A percentile compares a stretch with the other conserved stretches of the same genome.
Conservation (phyloP, 2,888 invertebrate genomes). For the Drosophila niveifrons region DNA sequence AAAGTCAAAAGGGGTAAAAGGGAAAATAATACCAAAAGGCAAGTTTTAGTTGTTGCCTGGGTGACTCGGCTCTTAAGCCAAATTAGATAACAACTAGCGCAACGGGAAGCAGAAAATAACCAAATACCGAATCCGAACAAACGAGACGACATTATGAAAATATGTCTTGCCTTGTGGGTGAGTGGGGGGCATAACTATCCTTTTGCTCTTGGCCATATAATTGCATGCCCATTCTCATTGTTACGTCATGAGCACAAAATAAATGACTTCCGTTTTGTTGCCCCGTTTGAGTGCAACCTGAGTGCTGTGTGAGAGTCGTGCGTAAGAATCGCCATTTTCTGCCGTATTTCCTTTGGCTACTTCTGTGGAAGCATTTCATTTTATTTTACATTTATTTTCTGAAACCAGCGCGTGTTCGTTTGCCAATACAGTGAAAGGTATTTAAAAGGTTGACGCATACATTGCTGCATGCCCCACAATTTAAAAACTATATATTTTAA, state of each 20-base stretch:
- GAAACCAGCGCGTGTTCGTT: no score
- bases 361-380: constrained; percentile 29
- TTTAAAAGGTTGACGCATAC: constrained; percentile 4
- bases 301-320: constrained; percentile 26
- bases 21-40: constrained; percentile 23
- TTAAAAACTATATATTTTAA: neutral
- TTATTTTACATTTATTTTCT: no score
- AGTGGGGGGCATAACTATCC: constrained; percentile 8
- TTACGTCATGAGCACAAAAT: constrained; percentile 57
- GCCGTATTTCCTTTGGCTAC: constrained; percentile 22
- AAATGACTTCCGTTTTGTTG: constrained; percentile 60
- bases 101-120: constrained; percentile 35
- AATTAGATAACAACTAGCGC: constrained; percentile 66
- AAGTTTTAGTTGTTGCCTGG: constrained; percentile 23
- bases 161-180: constrained; percentile 14
- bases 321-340: constrained; percentile 36
- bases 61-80: constrained; percentile 48
- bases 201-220: constrained; percentile 45
- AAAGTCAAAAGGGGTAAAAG: neutral
- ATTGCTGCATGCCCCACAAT: neutral
- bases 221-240: constrained; percentile 61
- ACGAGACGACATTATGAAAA: constrained; percentile 40
- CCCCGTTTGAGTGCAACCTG: constrained; percentile 11
- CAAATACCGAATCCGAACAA: constrained; percentile 45
- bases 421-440: neutral